Evolutionary conservation across 92 coral and sea anemone species (phyloP).

Genomic region (Zoanthus gigantus): DNA sequence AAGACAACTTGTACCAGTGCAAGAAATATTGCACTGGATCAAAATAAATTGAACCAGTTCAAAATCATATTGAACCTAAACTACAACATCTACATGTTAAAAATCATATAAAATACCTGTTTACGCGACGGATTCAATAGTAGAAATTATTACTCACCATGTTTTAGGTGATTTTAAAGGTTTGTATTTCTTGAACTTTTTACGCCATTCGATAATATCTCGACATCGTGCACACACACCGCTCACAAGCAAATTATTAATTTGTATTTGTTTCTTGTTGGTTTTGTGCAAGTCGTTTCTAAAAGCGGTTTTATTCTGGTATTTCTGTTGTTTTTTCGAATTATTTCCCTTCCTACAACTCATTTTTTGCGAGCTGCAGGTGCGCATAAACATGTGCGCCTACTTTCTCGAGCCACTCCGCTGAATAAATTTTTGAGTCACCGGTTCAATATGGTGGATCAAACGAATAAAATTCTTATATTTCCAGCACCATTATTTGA

Average conservation of each 20-base stretch:
- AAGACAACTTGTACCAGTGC: too few relatives aligned
- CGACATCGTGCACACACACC: conserved; percentile 93
- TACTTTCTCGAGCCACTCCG: conserved; percentile 4
- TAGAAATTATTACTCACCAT: conserved; percentile 68
- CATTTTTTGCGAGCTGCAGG: conserved; percentile 34
- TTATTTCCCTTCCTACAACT: conserved; percentile 81
- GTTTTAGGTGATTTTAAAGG: conserved; percentile 91
- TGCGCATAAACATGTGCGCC: conserved; percentile 29
- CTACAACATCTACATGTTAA: not conserved
- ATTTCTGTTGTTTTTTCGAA: conserved; percentile 83
- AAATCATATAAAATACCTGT: not conserved
- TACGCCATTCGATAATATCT: conserved; percentile 94
- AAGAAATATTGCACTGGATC: too few relatives aligned
- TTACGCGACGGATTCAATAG: too few relatives aligned
- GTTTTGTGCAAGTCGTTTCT: conserved; percentile 88
- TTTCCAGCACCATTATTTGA: conserved; percentile 71
- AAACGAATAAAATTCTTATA: conserved; percentile 44
- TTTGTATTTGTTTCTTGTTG: conserved; percentile 71
- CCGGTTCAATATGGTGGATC: conserved; percentile 70
- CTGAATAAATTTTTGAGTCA: conserved; percentile 41
- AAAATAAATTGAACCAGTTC: too few relatives aligned
- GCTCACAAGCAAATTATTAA: conserved; percentile 77
- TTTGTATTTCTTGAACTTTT: conserved; percentile 92
- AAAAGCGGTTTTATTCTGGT: conserved; percentile 81
- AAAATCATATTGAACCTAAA: too few relatives aligned